These are phyloP conservation scores for Strix aluco DNA, from an alignment of 2,113 vertebrate genomes.

Conservation along the genomic window DNA sequence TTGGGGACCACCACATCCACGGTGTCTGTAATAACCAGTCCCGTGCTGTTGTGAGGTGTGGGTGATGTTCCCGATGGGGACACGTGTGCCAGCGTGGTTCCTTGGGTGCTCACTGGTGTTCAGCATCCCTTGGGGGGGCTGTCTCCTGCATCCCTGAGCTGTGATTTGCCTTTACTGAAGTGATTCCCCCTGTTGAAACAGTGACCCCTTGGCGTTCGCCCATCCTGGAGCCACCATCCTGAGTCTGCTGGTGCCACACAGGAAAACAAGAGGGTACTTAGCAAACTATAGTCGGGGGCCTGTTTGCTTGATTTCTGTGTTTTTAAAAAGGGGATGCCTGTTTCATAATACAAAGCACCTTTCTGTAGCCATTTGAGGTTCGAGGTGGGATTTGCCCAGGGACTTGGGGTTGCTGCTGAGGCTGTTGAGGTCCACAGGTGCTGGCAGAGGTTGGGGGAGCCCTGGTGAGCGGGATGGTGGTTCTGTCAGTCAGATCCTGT, in stretches of 20 bases:
- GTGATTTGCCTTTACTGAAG: neutral
- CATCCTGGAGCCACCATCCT: neutral
- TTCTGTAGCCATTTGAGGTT: neutral
- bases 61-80: neutral
- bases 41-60: accelerated
- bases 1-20: accelerated
- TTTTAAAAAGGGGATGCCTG: neutral
- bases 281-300: neutral
- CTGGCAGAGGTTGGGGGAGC: neutral
- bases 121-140: neutral
- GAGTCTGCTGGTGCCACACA: neutral
- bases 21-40: neutral
- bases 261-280: neutral
- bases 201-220: neutral
- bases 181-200: neutral
- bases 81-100: accelerated
- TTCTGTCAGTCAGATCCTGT: neutral
- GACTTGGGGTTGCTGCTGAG: neutral
- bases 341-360: neutral
- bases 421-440: neutral
- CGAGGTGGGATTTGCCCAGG: neutral
- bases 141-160: neutral
- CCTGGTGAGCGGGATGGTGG: neutral
- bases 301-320: neutral
- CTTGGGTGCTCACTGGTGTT: neutral